Conservation (phyloP, 2,797 vertebrate genomes). For the Halcyon leucocephala region DNA sequence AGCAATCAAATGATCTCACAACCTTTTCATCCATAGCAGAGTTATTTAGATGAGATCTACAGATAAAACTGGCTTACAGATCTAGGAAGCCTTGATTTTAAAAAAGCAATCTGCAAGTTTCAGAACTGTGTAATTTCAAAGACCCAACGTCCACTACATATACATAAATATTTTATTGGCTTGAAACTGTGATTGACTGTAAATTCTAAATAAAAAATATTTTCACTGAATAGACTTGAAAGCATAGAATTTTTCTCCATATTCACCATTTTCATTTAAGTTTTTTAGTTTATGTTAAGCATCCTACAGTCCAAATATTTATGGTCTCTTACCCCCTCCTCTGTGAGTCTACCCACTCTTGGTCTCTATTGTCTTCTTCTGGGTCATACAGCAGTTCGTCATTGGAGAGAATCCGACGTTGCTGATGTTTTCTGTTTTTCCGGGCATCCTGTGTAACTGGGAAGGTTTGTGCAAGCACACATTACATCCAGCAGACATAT, state of each 20-base stretch:
- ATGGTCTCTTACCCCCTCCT: conserved; percentile 83
- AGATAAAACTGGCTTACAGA: neutral
- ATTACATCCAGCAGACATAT: neutral
- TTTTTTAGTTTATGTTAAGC: neutral
- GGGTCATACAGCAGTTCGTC: conserved; percentile 96
- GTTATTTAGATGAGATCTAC: neutral
- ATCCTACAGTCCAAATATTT: conserved; percentile 2
- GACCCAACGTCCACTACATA: neutral
- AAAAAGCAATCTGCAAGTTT: neutral
- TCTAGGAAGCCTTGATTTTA: neutral
- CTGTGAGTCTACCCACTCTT: conserved; percentile 92
- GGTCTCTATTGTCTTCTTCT: conserved; percentile 91
- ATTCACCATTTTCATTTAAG: neutral
- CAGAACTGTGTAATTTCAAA: neutral
- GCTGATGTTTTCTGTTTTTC: conserved; percentile 77
- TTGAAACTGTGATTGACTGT: neutral
- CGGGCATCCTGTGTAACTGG: conserved; percentile 74
- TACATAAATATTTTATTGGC: neutral
- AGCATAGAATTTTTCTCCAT: neutral
- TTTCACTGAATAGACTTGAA: neutral
- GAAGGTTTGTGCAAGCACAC: neutral
- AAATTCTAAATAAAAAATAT: neutral
- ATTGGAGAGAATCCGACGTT: conserved; percentile 85
- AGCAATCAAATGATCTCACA: neutral
- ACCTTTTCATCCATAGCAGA: neutral